Conservation (phyloP, 2,888 invertebrate species). For the Conops quadrifasciatus region DNA sequence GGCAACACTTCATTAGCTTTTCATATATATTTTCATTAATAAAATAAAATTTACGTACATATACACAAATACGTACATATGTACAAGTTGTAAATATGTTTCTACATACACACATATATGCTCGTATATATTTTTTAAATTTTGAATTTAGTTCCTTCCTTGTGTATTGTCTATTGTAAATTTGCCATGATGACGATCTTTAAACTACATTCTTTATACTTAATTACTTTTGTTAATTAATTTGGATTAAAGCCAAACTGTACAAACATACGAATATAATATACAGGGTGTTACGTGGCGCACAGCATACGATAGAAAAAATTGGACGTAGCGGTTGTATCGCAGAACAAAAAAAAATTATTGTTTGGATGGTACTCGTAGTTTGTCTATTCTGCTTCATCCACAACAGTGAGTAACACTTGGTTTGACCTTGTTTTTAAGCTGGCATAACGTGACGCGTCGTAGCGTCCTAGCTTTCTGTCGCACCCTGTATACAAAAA, state of each 20-base stretch:
- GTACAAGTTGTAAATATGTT: not conserved
- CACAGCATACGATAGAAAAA: too few relatives aligned
- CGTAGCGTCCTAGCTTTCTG: too few relatives aligned
- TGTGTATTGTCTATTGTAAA: too few relatives aligned
- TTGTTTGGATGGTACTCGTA: not conserved
- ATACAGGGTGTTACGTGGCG: too few relatives aligned
- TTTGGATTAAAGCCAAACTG: conserved; percentile 43
- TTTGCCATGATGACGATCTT: conserved; percentile 16
- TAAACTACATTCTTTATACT: not conserved
- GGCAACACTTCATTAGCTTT: not conserved
- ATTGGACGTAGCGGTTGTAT: too few relatives aligned
- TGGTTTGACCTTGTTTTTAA: too few relatives aligned
- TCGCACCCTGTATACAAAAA: too few relatives aligned
- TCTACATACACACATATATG: not conserved
- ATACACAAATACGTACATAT: not conserved
- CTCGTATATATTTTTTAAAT: not conserved
- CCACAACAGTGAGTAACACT: too few relatives aligned
- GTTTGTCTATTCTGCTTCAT: not conserved
- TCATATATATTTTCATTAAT: not conserved
- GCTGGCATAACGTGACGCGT: too few relatives aligned
- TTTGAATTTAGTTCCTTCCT: conserved; percentile 18
- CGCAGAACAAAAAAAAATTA: not conserved
- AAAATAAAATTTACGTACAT: not conserved
- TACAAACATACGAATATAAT: not conserved
- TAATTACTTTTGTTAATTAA: conserved; percentile 48